Evolutionary conservation across 1,140 invertebrate genomes (phyloP).

Genomic region (Lucilia sericata): DNA sequence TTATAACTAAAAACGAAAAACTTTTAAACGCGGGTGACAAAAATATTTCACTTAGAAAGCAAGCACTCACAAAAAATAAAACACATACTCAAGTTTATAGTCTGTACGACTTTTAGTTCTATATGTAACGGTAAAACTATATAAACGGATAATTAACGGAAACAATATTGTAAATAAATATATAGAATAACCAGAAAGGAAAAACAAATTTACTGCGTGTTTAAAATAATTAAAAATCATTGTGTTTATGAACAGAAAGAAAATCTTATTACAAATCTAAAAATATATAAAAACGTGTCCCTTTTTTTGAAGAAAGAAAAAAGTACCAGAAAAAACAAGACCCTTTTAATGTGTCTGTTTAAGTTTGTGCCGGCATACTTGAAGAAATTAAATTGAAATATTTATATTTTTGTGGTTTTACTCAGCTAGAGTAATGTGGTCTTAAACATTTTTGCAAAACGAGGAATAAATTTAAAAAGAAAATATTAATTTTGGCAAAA

Average conservation of each 20-base stretch:
- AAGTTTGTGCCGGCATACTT: background rate
- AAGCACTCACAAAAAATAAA: background rate
- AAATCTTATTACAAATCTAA: background rate
- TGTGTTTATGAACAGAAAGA: background rate
- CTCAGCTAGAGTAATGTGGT: background rate
- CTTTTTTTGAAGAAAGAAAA: background rate
- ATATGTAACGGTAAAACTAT: background rate
- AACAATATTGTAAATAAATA: background rate
- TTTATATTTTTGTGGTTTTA: background rate
- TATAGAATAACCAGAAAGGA: background rate
- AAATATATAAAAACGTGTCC: background rate
- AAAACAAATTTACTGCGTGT: no score
- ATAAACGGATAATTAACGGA: background rate
- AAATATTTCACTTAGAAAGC: background rate
- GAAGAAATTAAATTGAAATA: background rate
- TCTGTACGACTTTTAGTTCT: no score
- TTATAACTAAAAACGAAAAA: conserved; percentile 10
- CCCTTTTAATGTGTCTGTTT: background rate
- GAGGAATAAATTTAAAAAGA: background rate
- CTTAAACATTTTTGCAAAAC: background rate
- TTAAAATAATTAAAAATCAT: background rate
- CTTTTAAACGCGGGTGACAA: background rate
- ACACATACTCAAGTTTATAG: background rate
- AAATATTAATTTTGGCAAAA: conserved; percentile 27
- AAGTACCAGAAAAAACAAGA: conserved; percentile 1